Conservation (phyloP, 1,140 invertebrate species). For the Calycopis cecrops region DNA sequence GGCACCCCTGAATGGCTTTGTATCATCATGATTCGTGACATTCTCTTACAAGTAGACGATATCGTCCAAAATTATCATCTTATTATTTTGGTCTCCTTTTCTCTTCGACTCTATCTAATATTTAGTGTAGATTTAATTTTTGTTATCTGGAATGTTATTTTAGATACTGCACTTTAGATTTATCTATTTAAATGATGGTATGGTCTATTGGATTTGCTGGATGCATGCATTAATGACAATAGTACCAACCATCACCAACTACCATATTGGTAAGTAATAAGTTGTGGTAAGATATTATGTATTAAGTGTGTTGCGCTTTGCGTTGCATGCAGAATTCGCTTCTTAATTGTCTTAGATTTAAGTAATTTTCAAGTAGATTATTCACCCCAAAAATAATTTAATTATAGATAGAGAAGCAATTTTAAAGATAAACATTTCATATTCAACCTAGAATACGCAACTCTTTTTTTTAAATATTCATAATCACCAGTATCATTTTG, state of each 20-base stretch:
- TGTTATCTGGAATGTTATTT: constrained; percentile 53
- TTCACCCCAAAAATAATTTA: not conserved
- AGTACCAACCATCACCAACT: constrained; percentile 25
- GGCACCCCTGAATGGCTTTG: constrained; percentile 72
- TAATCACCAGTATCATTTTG: too few relatives aligned
- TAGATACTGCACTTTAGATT: constrained; percentile 64
- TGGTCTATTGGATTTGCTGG: constrained; percentile 34
- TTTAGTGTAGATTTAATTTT: constrained; percentile 55
- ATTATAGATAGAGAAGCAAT: too few relatives aligned
- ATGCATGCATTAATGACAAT: constrained; percentile 36
- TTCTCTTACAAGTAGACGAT: constrained; percentile 39
- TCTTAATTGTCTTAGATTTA: not conserved
- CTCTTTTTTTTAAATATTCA: too few relatives aligned
- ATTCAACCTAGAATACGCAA: too few relatives aligned
- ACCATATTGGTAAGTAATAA: constrained; percentile 31
- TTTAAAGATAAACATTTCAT: too few relatives aligned
- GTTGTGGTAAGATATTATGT: constrained; percentile 16
- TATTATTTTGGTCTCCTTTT: constrained; percentile 56
- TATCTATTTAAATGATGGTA: constrained; percentile 55
- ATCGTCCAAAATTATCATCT: constrained; percentile 46
- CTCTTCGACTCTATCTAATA: constrained; percentile 48
- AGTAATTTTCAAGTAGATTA: not conserved
- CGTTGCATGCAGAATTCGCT: not conserved
- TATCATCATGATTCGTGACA: constrained; percentile 62
- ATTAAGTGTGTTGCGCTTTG: constrained; percentile 2